Evolutionary conservation across 2,113 vertebrate species (phyloP).

Genomic region (Chaetodon auriga): DNA sequence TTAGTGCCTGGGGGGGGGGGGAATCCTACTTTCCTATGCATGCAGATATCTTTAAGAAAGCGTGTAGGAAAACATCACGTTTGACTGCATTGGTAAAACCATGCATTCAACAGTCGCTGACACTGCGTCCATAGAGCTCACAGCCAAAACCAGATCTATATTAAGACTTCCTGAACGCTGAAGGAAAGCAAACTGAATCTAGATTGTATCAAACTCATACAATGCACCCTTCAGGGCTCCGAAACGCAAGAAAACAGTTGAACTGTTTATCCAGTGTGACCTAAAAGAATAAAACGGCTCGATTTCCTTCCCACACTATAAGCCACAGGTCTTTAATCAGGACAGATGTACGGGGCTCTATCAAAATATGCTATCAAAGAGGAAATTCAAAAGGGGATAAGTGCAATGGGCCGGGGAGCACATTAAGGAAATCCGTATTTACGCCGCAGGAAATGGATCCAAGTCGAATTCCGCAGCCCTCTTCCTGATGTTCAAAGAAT

Average conservation of each 20-base stretch:
- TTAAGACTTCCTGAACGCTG: conserved; percentile 71
- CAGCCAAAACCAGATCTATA: conserved; percentile 56
- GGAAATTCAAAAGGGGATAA: conserved; percentile 54
- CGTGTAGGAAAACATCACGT: neutral
- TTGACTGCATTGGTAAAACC: conserved; percentile 19
- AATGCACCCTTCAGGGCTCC: conserved; percentile 59
- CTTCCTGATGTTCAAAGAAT: conserved; percentile 73
- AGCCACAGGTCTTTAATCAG: conserved; percentile 1
- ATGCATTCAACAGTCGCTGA: conserved; percentile 47
- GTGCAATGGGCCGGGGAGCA: conserved; percentile 83
- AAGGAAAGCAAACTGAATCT: conserved; percentile 67
- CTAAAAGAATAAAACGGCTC: conserved; percentile 1
- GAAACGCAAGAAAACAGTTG: neutral
- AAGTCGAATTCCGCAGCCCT: conserved; percentile 50
- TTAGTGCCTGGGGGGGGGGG: neutral
- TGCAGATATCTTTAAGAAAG: neutral
- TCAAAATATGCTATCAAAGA: conserved; percentile 40
- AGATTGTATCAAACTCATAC: conserved; percentile 58
- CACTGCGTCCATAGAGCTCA: conserved; percentile 16
- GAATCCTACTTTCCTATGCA: neutral
- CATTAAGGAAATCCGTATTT: conserved; percentile 91
- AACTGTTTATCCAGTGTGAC: neutral
- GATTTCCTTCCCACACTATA: conserved; percentile 20
- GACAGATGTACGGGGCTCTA: conserved; percentile 3
- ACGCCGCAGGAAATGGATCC: conserved; percentile 87